Percentiles rank a stretch among this genome's conserved stretches.
These are phyloP conservation scores for Blomia tropicalis DNA, from an alignment of 2,888 invertebrate species.

Conservation along the genomic window DNA sequence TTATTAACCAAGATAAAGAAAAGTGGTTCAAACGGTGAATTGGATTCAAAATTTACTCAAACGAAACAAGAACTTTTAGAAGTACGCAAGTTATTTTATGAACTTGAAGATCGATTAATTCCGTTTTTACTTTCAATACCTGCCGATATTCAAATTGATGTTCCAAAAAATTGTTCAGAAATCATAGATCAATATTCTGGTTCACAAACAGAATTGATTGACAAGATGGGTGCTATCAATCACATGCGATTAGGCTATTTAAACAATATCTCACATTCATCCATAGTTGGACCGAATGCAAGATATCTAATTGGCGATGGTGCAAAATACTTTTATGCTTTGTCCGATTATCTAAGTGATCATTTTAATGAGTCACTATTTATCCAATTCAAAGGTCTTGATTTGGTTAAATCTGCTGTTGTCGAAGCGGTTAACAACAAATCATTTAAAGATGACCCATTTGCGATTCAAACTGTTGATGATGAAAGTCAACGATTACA, in stretches of 20 bases:
- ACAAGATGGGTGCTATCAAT: neutral
- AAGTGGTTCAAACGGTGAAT: neutral
- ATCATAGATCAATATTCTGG: neutral
- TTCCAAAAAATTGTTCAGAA: neutral
- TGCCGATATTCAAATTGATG: neutral
- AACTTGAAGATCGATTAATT: slow-evolving; percentile 8
- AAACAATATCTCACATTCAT: slow-evolving; percentile 3
- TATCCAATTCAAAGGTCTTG: slow-evolving; percentile 14
- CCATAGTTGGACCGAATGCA: slow-evolving; percentile 18
- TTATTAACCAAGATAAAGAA: neutral
- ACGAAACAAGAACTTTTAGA: neutral
- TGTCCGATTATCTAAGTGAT: neutral
- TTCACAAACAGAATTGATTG: neutral
- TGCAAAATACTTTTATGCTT: neutral
- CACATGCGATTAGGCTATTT: slow-evolving; percentile 14
- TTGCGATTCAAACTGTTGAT: neutral
- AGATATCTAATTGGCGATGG: neutral
- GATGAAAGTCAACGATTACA: slow-evolving; percentile 17
- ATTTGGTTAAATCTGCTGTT: slow-evolving; percentile 20
- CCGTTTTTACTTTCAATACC: slow-evolving; percentile 13
- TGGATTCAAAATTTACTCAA: neutral
- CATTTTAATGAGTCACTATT: neutral
- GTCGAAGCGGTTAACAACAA: slow-evolving; percentile 17
- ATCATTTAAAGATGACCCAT: neutral
- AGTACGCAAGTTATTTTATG: neutral